Base-by-base conservation (phyloP, 2,888 invertebrate species). In the Asteroscopus sphinx region DNA sequence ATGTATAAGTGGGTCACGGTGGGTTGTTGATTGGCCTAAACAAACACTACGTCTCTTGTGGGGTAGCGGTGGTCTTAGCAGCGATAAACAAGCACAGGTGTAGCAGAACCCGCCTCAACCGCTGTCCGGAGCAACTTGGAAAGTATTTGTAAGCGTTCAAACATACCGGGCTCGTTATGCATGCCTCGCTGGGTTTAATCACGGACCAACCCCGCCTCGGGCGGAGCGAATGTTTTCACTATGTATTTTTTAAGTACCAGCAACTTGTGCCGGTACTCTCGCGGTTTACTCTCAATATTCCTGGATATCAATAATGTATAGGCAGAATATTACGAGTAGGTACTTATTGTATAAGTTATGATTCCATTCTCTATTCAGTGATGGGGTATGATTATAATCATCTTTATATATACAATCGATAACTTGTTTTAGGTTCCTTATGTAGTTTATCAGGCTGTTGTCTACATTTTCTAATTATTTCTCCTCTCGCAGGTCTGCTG, bases 101-200 rank as follows among this genome's bases (percentile, higher is more conserved):
- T 83, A 82, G 80, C 82, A 66, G 67, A 73, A 76, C 82, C 82
- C 77, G 74, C 81, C 78, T 86, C 85, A 85, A 87, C 87, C 88
- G 88, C 83, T 87, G 88, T 84, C 87, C 89, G 86, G 85, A 74
- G 74, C 79, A 85, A 89, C 88, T 90, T 90, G 84, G 85, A 89
- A 93, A 92, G 91, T 92, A 93, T 92, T 92, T 86, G 87, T 79
- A 83, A 87, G 87, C 90, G 92, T 88, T 87, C 92, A 93, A 93
- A 93, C 91, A 93, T 88, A 89, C 89, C 87, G 85, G 80, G 75
- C 89, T 91, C 90, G 91, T 92, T 92, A 90, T 88, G 89, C 91
- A 93, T 91, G 93, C 93, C 85, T 91, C 89, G 92, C 87, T 87
- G 91, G 86, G 85, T 93, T 93, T 93, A 93, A 93, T 93, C 93